Conservation (phyloP, 1,140 invertebrate species). For the Drosophila rufa region DNA sequence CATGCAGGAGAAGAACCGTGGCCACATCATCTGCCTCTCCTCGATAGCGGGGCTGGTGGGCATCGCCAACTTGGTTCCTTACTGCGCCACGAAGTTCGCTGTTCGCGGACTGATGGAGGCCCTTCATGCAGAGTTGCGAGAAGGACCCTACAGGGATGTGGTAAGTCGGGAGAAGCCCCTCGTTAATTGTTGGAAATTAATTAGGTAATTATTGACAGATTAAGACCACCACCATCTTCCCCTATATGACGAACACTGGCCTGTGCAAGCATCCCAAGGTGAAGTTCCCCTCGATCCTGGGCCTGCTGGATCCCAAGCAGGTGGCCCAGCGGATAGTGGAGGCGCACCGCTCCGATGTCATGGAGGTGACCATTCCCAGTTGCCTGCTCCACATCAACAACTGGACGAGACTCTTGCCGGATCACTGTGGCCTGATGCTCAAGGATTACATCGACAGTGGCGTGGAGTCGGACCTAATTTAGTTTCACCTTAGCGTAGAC, state of each 20-base stretch:
- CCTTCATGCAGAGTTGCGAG: slow-evolving; percentile 88
- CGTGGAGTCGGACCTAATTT: slow-evolving; percentile 86
- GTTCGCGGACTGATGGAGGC: slow-evolving; percentile 92
- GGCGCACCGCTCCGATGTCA: slow-evolving; percentile 87
- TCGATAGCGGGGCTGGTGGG: slow-evolving; percentile 92
- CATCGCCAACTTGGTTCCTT: slow-evolving; percentile 90
- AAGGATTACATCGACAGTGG: slow-evolving; percentile 87
- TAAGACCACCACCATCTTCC: slow-evolving; percentile 92
- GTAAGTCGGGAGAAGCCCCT: slow-evolving; percentile 18
- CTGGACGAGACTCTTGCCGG: slow-evolving; percentile 85
- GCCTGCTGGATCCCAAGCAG: slow-evolving; percentile 88
- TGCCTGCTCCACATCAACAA: slow-evolving; percentile 83
- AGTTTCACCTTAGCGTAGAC: slow-evolving; percentile 21
- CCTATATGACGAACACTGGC: slow-evolving; percentile 94
- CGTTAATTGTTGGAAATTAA: neutral
- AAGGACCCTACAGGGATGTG: slow-evolving; percentile 80
- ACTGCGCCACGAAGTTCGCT: slow-evolving; percentile 93
- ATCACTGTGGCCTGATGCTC: slow-evolving; percentile 80
- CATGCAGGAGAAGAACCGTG: slow-evolving; percentile 90
- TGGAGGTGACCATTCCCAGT: slow-evolving; percentile 87
- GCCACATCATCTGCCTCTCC: slow-evolving; percentile 92
- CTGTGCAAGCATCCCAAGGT: slow-evolving; percentile 92
- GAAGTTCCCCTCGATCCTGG: slow-evolving; percentile 90
- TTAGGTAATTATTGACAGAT: slow-evolving; percentile 86
- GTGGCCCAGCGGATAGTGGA: slow-evolving; percentile 89